These are phyloP conservation scores for Spilosoma lubricipeda DNA, from an alignment of 2,888 invertebrate genomes.

Conservation along the genomic window DNA sequence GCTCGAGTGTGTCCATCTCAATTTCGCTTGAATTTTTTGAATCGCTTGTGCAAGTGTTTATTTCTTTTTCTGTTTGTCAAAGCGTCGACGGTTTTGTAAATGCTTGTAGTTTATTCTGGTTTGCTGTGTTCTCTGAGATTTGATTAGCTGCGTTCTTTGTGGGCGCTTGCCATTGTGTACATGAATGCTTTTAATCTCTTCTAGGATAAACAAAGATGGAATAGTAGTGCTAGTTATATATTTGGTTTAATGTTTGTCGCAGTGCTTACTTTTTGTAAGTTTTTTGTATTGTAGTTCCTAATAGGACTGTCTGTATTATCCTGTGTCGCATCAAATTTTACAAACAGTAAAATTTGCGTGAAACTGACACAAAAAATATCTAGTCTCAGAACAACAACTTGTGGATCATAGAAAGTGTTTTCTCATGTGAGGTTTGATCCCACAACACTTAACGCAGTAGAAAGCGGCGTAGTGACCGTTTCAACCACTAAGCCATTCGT, in stretches of 20 bases:
- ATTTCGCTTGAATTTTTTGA: conserved; percentile 57
- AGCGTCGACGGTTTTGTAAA: conserved; percentile 25
- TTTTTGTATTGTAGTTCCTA: background rate
- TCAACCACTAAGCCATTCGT: too few relatives aligned
- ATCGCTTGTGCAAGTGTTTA: conserved; percentile 34
- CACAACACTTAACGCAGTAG: too few relatives aligned
- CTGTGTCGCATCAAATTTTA: too few relatives aligned
- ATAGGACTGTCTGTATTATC: background rate
- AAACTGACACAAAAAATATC: too few relatives aligned
- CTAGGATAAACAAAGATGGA: background rate
- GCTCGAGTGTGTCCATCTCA: conserved; percentile 59
- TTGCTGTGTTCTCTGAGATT: conserved; percentile 27
- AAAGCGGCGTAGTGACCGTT: too few relatives aligned
- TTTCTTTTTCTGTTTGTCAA: conserved; percentile 10
- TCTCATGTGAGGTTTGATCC: too few relatives aligned
- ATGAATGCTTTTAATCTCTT: conserved; percentile 16
- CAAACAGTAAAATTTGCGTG: too few relatives aligned
- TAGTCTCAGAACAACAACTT: too few relatives aligned
- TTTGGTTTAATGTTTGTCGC: background rate
- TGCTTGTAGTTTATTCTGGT: conserved; percentile 20
- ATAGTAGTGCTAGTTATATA: background rate
- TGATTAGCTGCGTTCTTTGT: conserved; percentile 26
- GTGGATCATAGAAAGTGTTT: too few relatives aligned
- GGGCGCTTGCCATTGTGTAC: background rate
- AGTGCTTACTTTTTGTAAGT: background rate